phyloP scores from a whole-genome alignment of 2,888 invertebrate species.

The Aphidoletes aphidimyza region DNA sequence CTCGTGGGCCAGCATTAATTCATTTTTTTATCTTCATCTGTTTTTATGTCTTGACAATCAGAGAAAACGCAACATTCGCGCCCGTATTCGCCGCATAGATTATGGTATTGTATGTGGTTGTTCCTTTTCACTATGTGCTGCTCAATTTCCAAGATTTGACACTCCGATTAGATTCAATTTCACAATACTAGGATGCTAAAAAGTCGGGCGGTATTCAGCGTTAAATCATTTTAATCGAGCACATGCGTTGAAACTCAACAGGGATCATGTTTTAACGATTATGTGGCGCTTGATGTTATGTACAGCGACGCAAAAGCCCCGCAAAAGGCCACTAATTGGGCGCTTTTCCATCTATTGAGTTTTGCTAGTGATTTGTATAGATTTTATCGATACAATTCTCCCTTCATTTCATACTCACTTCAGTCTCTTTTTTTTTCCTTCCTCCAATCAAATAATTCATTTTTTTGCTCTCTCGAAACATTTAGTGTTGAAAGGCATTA shows the following conservation, averaged over 20 bases:
- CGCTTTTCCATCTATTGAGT: background rate
- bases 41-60: background rate
- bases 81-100: background rate
- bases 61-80: no score
- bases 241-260: constrained; percentile 24
- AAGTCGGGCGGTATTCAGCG: background rate
- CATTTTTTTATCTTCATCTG: constrained; percentile 38
- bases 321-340: background rate
- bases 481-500: background rate
- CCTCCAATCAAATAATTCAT: background rate
- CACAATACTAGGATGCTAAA: background rate
- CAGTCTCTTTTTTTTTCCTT: background rate
- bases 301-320: background rate
- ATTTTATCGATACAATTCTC: background rate
- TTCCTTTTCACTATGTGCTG: background rate
- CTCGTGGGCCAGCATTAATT: background rate
- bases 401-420: background rate
- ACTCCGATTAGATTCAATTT: constrained; percentile 31
- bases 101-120: no score
- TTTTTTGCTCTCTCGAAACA: background rate
- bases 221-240: constrained; percentile 41
- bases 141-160: constrained; percentile 23
- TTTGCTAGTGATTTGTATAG: background rate
- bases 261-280: constrained; percentile 1
- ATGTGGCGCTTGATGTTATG: background rate